Evolutionary conservation across 1,140 invertebrate genomes (phyloP), one percentile per base, ranked within the genome.

Genomic region (Charaxes varanes): DNA sequence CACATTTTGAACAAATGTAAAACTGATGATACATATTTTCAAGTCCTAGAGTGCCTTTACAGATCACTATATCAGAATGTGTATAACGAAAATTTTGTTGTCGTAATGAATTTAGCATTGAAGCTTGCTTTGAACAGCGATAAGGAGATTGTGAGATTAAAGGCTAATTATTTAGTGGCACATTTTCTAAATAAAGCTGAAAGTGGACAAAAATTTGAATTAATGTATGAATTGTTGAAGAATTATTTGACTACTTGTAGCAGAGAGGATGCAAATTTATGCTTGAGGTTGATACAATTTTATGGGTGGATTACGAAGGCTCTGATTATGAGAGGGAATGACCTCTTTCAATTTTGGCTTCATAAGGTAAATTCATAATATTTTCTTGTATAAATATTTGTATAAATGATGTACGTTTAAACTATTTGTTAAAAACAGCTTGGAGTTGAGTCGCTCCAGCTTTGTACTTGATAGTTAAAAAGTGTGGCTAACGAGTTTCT

Each of bases 281-380:
- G 69, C 53, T 48, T 52, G 6, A 77, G 63, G 32, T 30, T 70
- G 16, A 73, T 86, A 47, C 30, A 53, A 12, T 53, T 87, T 12
- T 84, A 83, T 55, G 80, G 74, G 10, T 90, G 88, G 88, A 58
- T 89, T 14, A 82, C 86, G 0, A 90, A 90, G 69, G 85, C 86
- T 8, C 66, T 90, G 27, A 62, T 88, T 6, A 67, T 88, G 47
- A 74, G 86, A 57, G 86, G 87, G 8, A 86, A 87, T 60, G 60
- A 77, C 24, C 41, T 65, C 13, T 78, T 78, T 33, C 41, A 71
- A 23, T 65, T 67, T 53, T 88, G 85, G 82, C 57, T 85, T n/a
- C 59, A 85, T 57, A 86, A 83, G 63, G 86, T 88, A 71, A 38
- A 26, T 15, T 15, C 16, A 1, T 14, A 28, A 2, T 0, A 0